These are phyloP conservation scores for Penaeus vannamei DNA, from an alignment of 1,140 invertebrate genomes.

Conservation along the genomic window DNA sequence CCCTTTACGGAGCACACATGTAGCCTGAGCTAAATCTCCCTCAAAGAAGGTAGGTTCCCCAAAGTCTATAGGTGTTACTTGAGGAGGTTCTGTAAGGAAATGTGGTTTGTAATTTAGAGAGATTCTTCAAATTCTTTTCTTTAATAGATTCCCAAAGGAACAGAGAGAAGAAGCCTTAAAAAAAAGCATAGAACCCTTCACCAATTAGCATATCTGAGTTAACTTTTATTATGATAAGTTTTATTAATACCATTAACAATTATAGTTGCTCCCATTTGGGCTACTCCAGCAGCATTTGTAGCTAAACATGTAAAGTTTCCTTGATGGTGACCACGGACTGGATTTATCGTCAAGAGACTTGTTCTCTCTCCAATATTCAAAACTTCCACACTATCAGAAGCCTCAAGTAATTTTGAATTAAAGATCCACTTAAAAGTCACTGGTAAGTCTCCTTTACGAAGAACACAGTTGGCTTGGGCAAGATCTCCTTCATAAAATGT, in stretches of 20 bases:
- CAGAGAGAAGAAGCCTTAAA: constrained; percentile 53
- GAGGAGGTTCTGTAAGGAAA: constrained; percentile 59
- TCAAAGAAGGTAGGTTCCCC: constrained; percentile 69
- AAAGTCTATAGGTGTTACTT: constrained; percentile 61
- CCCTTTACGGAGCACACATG: constrained; percentile 87
- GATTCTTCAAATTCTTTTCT: not conserved
- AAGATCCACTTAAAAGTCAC: constrained; percentile 85
- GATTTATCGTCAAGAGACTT: constrained; percentile 66
- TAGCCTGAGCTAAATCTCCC: constrained; percentile 76
- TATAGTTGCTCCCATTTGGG: constrained; percentile 41
- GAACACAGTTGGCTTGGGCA: constrained; percentile 81
- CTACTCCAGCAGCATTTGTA: constrained; percentile 77
- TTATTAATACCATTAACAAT: constrained; percentile 51
- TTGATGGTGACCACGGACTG: constrained; percentile 62
- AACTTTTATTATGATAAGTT: not conserved
- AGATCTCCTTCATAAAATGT: constrained; percentile 73
- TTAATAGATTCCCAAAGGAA: constrained; percentile 36
- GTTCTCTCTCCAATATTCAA: constrained; percentile 51
- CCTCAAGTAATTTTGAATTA: constrained; percentile 73
- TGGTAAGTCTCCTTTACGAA: constrained; percentile 87
- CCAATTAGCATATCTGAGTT: constrained; percentile 7
- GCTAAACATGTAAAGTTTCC: constrained; percentile 74
- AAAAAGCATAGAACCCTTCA: constrained; percentile 33
- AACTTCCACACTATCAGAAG: constrained; percentile 37
- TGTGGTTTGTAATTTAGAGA: constrained; percentile 29